A percentile compares a stretch with the other conserved stretches of the same genome.
Conservation (phyloP, 2,888 invertebrate species). For the Aporophyla nigra region DNA sequence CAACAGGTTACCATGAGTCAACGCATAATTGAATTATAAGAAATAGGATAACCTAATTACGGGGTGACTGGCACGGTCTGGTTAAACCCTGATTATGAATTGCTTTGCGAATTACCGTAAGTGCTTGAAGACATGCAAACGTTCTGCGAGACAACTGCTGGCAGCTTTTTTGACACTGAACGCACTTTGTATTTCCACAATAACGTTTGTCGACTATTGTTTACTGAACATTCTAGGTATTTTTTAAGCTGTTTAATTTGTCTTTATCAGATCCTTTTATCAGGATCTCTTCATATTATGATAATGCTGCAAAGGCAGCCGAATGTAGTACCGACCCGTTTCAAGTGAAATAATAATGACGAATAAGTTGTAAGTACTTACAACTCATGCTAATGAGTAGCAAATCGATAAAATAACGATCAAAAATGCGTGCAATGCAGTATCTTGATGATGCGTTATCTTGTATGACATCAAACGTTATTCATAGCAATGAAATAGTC, state of each 20-base stretch:
- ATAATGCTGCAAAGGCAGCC: constrained; percentile 24
- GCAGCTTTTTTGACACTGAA: background rate
- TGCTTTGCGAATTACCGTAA: constrained; percentile 35
- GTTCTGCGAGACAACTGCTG: background rate
- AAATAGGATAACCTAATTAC: constrained; percentile 60
- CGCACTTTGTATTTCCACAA: constrained; percentile 6
- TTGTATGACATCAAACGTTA: constrained; percentile 24
- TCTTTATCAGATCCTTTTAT: constrained; percentile 20
- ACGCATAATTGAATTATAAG: constrained; percentile 59
- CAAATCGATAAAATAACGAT: constrained; percentile 41
- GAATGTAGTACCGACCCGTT: constrained; percentile 1
- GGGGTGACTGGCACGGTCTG: constrained; percentile 38
- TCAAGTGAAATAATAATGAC: constrained; percentile 29
- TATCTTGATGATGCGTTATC: constrained; percentile 30
- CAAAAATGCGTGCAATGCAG: constrained; percentile 15
- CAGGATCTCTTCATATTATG: background rate
- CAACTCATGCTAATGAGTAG: constrained; percentile 9
- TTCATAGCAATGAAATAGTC: constrained; percentile 24
- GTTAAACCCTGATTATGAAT: constrained; percentile 50
- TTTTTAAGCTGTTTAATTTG: background rate
- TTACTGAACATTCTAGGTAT: constrained; percentile 15
- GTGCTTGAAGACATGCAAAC: constrained; percentile 14
- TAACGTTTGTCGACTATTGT: background rate
- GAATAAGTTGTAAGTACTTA: constrained; percentile 27
- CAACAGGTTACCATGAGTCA: constrained; percentile 37